Conservation (phyloP, 2,113 vertebrate genomes). For the Perca fluviatilis region DNA sequence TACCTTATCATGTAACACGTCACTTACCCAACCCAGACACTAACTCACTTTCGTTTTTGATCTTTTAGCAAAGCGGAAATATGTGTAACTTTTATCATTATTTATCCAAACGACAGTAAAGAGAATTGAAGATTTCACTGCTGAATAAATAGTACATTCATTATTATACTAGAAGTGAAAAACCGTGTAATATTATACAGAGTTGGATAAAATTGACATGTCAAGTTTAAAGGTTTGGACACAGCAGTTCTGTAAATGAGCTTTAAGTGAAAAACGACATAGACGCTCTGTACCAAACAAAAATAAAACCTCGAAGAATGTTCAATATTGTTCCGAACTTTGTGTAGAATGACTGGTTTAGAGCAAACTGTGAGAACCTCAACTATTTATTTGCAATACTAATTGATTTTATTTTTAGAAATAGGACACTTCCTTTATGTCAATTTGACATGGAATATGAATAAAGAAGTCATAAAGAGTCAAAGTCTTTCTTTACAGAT, state of each 20-base stretch:
- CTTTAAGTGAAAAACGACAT: not conserved
- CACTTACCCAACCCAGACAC: slow-evolving; percentile 11
- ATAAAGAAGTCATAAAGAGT: slow-evolving; percentile 15
- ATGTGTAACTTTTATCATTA: not conserved
- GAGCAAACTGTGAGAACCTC: fast-evolving
- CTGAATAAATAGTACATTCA: not conserved
- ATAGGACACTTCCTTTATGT: not conserved
- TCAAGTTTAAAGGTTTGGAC: not conserved
- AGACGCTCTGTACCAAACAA: not conserved
- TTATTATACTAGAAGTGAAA: not conserved
- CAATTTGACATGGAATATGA: slow-evolving; percentile 6
- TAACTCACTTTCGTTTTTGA: not conserved
- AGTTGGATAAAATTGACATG: not conserved
- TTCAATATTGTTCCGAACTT: not conserved
- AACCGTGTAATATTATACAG: not conserved
- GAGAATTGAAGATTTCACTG: not conserved
- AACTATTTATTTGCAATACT: not conserved
- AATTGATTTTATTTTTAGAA: slow-evolving; percentile 1
- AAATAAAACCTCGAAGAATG: slow-evolving; percentile 20
- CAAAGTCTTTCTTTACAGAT: not conserved
- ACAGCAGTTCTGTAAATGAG: not conserved
- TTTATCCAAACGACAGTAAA: not conserved
- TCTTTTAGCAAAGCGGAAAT: not conserved
- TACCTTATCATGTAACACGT: slow-evolving; percentile 49
- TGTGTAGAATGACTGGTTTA: slow-evolving; percentile 7